Evolutionary conservation across 2,113 vertebrate genomes (phyloP), one percentile per base, ranked within the genome.

Genomic region (Mastomys coucha): DNA sequence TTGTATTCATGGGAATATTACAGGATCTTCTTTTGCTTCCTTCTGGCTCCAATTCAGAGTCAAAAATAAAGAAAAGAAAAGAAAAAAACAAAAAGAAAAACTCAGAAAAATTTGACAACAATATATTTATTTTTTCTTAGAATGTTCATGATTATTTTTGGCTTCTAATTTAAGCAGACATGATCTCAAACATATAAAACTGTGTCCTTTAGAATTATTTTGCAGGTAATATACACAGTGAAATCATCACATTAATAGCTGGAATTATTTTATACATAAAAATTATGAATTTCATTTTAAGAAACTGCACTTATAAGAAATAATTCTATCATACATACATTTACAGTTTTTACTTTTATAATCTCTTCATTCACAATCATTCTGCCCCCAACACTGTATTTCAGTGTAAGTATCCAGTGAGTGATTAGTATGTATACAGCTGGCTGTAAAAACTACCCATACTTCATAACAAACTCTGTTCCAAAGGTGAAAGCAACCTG

Each of bases 321-420:
- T 73, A 96, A 76, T 95, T 97, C 97, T 93, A 97, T 31, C 72
- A 97, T 88, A 97, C 73, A 96, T n/a, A 93, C 96, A 98, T 98
- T 97, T 98, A 98, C 96, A 98, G n/a, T 81, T 97, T 96, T 96
- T 88, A n/a, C 36, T 95, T 95, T 92, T 97, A 92, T 92, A 97
- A 91, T 20, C 6, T 96, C 63, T 96, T 95, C 90, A 45, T 82
- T 97, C 95, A 96, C 94, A 56, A 22, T 67, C 51, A 97, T 92
- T 93, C 96, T 96, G 95, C 42, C 51, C 86, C 91, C 78, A 91
- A 98, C 98, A 97, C 51, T 97, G 89, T 94, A 96, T 77, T 97
- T 95, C 14, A 42, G 33, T 33, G 82, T 0, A 96, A 96, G 95
- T 97, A 84, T 89, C 69, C 90, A 96, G 93, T 78, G 88, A 91